Evolutionary conservation across 2,113 vertebrate genomes (phyloP).

Genomic region (Tyrannus savana): DNA sequence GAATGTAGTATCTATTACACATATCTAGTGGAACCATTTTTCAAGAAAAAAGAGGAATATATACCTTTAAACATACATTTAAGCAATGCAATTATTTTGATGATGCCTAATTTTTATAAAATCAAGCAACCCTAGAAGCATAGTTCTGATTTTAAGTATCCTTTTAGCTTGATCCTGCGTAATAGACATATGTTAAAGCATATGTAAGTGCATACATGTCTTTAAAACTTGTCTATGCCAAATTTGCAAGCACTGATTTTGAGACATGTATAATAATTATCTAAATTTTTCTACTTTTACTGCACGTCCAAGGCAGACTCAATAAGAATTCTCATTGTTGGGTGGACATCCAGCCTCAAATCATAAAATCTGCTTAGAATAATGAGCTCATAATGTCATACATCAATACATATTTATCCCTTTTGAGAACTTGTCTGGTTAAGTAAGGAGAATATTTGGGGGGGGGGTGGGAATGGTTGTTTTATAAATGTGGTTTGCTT

Average conservation of each 20-base stretch:
- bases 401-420: neutral
- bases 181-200: neutral
- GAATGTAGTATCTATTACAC: neutral
- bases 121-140: neutral
- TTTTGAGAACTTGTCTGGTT: neutral
- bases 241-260: neutral
- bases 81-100: neutral
- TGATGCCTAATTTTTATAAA: neutral
- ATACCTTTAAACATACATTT: neutral
- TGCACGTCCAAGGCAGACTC: neutral
- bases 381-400: neutral
- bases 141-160: neutral
- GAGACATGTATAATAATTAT: neutral
- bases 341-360: neutral
- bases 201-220: neutral
- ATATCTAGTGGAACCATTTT: neutral
- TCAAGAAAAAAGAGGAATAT: neutral
- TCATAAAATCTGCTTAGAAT: neutral
- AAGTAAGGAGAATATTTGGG: neutral
- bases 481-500: neutral
- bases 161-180: neutral
- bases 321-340: neutral
- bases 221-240: neutral
- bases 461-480: accelerated
- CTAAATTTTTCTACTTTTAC: neutral